Base-by-base conservation (phyloP, 2,113 vertebrate species). In the Glaucidium brasilianum region DNA sequence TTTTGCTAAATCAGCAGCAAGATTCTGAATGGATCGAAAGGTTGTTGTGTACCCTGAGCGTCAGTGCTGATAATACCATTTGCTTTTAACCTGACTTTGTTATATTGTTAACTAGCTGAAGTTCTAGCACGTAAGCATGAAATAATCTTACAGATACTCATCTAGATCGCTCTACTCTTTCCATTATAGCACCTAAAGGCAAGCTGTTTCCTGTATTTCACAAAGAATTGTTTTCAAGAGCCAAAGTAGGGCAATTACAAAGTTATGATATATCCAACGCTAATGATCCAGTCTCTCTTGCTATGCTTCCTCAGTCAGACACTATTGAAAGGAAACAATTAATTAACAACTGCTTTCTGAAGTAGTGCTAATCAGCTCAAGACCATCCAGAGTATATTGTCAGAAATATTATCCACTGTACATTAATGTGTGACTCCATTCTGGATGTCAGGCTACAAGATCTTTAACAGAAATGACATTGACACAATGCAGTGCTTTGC, bases 341-440 rank as follows among this genome's bases (percentile, higher is more conserved):
- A 56, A 63, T 55, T 77, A 92, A 86, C 94, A 97, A 94, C 91
- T 94, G 81, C 94, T 97, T 95, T 94, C 53, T 83, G 91, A 95
- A 83, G 25, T 23, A 76, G 80, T 58, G 58, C 77, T 63, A 88
- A 92, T 94, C 77, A 90, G 89, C 94, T 97, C 89, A 95, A 92
- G 96, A 94, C 94, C 84, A 94, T 95, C 77, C 77, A 66, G 91
- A 82, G 25, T 60, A 60, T 66, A 88, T 79, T 95, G 86, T 88
- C 74, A 89, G 91, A 89, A 94, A 72, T 95, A 89, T 69, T 94
- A 94, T 75, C 69, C 69, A 25, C 79, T 85, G 92, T 72, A 87
- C 91, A 50, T 90, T 87, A 94, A 79, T 79, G 58, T 69, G 62
- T 1, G 0, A 58, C 62, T 96, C 80, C 39, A 85, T 92, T 88